phyloP scores from a whole-genome alignment of 2,888 invertebrate genomes.

The Candidula unifasciata region DNA sequence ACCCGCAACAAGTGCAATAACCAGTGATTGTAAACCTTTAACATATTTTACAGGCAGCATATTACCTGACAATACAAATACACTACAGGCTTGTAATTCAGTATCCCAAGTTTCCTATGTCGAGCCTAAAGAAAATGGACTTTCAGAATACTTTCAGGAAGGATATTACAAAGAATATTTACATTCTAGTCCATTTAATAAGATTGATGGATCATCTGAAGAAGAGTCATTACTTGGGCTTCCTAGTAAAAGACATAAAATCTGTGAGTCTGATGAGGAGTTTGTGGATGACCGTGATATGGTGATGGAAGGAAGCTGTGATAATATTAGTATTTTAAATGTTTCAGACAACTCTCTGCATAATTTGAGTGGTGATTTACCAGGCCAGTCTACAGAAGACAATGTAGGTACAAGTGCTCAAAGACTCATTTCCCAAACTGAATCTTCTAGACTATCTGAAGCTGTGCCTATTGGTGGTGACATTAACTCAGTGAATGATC shows the following conservation, averaged over 20 bases:
- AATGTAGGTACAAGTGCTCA: neutral
- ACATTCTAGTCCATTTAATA: neutral
- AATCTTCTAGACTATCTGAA: neutral
- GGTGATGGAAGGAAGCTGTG: neutral
- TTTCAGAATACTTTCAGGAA: no score
- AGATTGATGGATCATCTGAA: neutral
- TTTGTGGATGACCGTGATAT: neutral
- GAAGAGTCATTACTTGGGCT: neutral
- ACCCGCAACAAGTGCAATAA: neutral
- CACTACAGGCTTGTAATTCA: neutral
- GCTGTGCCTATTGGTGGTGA: neutral
- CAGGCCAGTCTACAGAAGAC: neutral
- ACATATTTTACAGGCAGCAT: neutral
- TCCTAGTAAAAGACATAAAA: conserved; percentile 12
- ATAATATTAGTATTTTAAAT: neutral
- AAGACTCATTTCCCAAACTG: neutral
- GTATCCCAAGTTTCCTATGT: neutral
- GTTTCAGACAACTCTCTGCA: conserved; percentile 4
- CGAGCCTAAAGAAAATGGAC: neutral
- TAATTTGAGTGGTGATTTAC: neutral
- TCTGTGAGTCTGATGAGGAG: neutral
- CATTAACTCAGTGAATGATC: neutral
- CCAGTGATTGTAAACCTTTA: neutral
- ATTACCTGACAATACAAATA: neutral
- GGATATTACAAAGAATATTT: neutral